Conservation (phyloP, 2,888 invertebrate genomes). For the Pachycephus smyrnensis region DNA sequence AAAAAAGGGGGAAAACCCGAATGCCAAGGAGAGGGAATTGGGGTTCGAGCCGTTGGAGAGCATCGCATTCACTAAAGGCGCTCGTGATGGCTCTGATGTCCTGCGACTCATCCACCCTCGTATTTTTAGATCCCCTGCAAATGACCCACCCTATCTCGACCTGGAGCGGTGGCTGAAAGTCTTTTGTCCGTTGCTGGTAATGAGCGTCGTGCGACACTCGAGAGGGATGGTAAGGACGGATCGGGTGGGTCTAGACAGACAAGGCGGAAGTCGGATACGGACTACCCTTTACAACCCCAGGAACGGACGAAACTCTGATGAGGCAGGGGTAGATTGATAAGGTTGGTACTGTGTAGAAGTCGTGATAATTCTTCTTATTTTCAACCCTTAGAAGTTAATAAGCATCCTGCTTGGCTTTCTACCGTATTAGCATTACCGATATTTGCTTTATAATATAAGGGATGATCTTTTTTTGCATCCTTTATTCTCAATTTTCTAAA, state of each 20-base stretch:
- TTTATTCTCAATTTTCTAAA: neutral
- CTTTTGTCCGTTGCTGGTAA: conserved; percentile 42
- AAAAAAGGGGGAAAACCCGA: neutral
- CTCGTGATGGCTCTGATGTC: neutral
- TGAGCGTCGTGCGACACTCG: conserved; percentile 41
- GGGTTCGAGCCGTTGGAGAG: neutral
- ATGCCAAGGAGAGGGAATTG: neutral
- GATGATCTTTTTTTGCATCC: no score
- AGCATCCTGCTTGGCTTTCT: neutral
- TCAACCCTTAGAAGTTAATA: neutral
- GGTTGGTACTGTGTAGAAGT: neutral
- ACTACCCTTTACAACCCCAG: conserved; percentile 6
- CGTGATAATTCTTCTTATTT: neutral
- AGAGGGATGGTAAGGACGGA: conserved; percentile 25
- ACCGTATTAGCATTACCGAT: neutral
- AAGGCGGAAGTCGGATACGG: conserved; percentile 25
- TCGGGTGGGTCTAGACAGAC: conserved; percentile 9
- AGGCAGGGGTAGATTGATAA: conserved; percentile 20
- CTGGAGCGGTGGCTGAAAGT: conserved; percentile 5
- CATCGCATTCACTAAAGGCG: neutral
- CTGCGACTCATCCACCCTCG: neutral
- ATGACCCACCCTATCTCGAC: neutral
- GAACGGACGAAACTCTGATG: conserved; percentile 43
- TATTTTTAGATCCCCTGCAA: conserved; percentile 26
- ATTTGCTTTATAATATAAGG: neutral